Evolutionary conservation across 2,888 invertebrate species (phyloP).

Genomic region (Helicoverpa assulta): DNA sequence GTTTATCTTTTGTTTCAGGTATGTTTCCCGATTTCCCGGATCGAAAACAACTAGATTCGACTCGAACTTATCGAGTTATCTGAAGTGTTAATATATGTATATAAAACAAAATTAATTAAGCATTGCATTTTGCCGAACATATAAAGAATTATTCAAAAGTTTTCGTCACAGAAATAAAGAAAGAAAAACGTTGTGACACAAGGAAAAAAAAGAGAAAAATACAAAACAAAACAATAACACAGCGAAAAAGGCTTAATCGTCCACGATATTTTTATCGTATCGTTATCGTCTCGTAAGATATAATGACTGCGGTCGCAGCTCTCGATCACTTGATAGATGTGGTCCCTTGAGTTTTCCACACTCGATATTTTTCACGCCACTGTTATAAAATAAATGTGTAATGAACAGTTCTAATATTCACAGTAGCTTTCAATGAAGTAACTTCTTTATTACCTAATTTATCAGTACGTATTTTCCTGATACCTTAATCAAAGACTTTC

Average conservation of each 20-base stretch:
- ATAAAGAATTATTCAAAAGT: too few species aligned
- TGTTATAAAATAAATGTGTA: background rate
- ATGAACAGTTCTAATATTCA: background rate
- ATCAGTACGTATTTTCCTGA: too few species aligned
- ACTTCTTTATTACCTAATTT: too few species aligned
- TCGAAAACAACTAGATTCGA: background rate
- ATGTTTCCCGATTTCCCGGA: background rate
- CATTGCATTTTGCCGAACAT: too few species aligned
- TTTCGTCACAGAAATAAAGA: too few species aligned
- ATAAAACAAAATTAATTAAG: too few species aligned
- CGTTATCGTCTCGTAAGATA: constrained; percentile 15
- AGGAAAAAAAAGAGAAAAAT: too few species aligned
- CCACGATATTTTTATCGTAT: background rate
- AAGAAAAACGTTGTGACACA: too few species aligned
- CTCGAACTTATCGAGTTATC: background rate
- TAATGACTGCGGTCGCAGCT: background rate
- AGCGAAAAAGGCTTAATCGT: background rate
- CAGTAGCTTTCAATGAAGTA: background rate
- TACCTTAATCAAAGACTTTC: too few species aligned
- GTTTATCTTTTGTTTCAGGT: constrained; percentile 40
- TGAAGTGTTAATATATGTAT: background rate
- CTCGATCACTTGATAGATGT: constrained; percentile 23
- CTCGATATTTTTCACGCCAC: constrained; percentile 18
- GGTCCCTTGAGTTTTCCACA: constrained; percentile 13
- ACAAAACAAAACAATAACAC: too few species aligned